Base-by-base conservation (phyloP, 2,797 vertebrate genomes). In the Aplochiton taeniatus region DNA sequence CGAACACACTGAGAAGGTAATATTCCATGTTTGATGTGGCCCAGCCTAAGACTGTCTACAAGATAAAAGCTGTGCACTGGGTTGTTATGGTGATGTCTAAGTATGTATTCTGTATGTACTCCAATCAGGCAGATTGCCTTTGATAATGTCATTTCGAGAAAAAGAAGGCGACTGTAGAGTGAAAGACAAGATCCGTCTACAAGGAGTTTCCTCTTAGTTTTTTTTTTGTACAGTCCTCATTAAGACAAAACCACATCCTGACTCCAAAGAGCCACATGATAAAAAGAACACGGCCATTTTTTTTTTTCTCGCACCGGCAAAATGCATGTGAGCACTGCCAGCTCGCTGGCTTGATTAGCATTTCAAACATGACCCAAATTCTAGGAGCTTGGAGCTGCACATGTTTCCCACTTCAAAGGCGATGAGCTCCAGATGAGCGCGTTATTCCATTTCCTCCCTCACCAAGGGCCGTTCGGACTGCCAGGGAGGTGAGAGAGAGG, bases 301-400 rank as follows among this genome's bases (percentile, higher is more conserved):
- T 41, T 41, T 14, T n/a, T 14, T 17, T 48, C 20, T 4, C 50
- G 59, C 59, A 51, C 48, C 42, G 8, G 43, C 9, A 18, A 58
- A 45, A 45, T 13, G 4, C 14, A 31, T 19, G 11, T 8, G 10
- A 49, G 16, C 47, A 20, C 60, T 41, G 41, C 31, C 20, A 50
- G 47, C 31, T 11, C 51, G 31, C 31, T 14, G 14, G 60, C 31
- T 47, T 62, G 60, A 62, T 62, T 62, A 62, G n/a, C 31, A 51
- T 52, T 62, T 62, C 49, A 51, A 62, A 62, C 48, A 51, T 43
- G 48, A 62, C 60, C 60, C 43, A 51, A 7, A 51, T 51, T 62
- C 48, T 11, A 9, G 20, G 48, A 12, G 20, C 47, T 51, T 9
- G 16, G 31, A 59, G 19, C 48, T 46, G 19, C 20, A 43, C 60